These are phyloP conservation scores for Oreortyx pictus DNA, from an alignment of 2,797 vertebrate genomes.

Conservation along the genomic window DNA sequence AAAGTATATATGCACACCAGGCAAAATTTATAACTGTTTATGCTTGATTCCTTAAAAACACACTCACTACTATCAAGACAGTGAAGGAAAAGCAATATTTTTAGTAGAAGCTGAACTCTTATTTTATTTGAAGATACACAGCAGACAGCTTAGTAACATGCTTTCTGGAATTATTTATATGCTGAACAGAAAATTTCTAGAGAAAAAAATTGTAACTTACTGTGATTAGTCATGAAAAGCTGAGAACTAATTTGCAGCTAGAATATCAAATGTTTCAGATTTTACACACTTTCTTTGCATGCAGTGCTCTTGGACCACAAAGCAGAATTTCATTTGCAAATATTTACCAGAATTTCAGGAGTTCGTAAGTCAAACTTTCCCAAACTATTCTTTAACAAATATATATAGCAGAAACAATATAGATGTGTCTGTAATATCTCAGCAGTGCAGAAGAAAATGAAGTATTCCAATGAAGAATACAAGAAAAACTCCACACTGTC, in stretches of 20 bases:
- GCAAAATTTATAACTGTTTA: background rate
- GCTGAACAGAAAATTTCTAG: background rate
- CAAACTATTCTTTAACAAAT: background rate
- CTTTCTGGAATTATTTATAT: background rate
- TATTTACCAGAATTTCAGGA: background rate
- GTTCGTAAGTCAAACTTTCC: background rate
- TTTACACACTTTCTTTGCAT: background rate
- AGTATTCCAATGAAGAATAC: background rate
- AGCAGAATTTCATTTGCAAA: background rate
- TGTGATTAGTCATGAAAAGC: background rate
- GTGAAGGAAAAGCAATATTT: background rate
- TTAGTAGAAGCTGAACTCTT: background rate
- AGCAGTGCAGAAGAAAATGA: background rate
- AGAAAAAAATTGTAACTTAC: background rate
- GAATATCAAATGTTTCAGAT: background rate
- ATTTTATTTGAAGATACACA: background rate
- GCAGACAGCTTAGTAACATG: rapidly evolving
- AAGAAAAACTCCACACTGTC: background rate
- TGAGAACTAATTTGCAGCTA: background rate
- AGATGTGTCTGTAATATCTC: background rate
- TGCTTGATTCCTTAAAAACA: background rate
- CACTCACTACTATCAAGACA: background rate
- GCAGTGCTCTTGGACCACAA: background rate
- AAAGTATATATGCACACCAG: background rate
- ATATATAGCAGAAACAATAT: background rate